Evolutionary conservation across 2,113 vertebrate species (phyloP).

Genomic region (Rhineura floridana): DNA sequence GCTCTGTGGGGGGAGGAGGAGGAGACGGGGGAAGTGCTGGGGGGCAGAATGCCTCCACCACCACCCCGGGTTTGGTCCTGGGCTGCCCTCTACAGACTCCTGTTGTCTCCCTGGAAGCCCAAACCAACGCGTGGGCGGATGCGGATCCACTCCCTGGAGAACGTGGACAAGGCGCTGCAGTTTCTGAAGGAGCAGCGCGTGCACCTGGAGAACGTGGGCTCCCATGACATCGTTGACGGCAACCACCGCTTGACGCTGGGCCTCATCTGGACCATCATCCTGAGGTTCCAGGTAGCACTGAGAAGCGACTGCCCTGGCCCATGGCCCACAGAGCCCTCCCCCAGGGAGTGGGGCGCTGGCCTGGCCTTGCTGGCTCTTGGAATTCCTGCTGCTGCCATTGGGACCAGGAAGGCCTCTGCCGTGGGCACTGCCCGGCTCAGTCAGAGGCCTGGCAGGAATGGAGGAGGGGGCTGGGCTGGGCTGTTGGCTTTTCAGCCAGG

Average conservation of each 20-base stretch:
- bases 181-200: slow-evolving; percentile 97
- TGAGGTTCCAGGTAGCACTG: slow-evolving; percentile 89
- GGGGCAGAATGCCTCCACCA: background rate
- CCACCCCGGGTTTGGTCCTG: no score
- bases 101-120: slow-evolving; percentile 74
- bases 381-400: background rate
- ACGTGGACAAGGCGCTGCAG: slow-evolving; percentile 94
- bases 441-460: background rate
- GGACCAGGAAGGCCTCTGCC: background rate
- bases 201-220: slow-evolving; percentile 95
- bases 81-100: background rate
- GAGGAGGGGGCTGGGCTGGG: no score
- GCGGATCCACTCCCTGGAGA: slow-evolving; percentile 96
- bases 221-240: slow-evolving; percentile 94
- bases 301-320: background rate
- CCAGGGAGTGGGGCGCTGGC: slow-evolving; percentile 21
- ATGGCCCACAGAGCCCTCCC: rapidly evolving
- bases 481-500: no score
- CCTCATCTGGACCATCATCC: slow-evolving; percentile 96
- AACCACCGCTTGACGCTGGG: slow-evolving; percentile 93
- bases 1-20: background rate
- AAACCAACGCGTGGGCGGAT: slow-evolving; percentile 91
- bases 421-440: no score
- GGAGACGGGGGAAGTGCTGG: background rate
- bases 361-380: background rate